phyloP scores from a whole-genome alignment of 2,113 vertebrate genomes.

The Benitochromis conjunctus region DNA sequence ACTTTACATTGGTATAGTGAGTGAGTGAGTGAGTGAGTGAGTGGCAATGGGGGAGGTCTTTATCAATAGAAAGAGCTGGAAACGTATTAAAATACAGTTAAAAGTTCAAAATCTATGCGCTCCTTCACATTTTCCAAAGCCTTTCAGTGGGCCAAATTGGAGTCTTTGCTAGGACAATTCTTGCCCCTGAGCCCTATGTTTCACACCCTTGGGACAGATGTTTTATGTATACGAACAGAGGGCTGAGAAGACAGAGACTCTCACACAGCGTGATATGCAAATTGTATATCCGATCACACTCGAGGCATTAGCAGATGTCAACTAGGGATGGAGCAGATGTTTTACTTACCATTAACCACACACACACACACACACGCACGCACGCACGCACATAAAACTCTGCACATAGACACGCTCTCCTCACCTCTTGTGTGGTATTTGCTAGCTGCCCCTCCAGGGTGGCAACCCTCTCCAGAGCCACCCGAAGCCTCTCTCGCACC shows the following conservation, averaged over 20 bases:
- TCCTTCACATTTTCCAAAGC: not conserved
- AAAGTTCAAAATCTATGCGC: not conserved
- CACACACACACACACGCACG: not conserved
- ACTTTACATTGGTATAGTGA: too few relatives aligned
- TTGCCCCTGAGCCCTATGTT: not conserved
- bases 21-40: too few relatives aligned
- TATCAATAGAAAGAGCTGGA: not conserved
- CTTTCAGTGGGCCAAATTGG: not conserved
- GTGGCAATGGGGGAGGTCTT: not conserved
- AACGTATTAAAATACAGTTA: not conserved
- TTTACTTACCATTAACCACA: not conserved
- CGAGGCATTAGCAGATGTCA: constrained; percentile 26
- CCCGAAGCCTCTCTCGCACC: constrained; percentile 91
- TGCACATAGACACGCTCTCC: not conserved
- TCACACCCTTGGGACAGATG: not conserved
- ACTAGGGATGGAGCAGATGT: constrained; percentile 30
- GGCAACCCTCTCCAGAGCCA: constrained; percentile 87
- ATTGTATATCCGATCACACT: constrained; percentile 7
- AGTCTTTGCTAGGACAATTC: not conserved
- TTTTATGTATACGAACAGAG: not conserved
- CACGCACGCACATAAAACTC: not conserved
- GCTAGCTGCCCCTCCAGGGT: constrained; percentile 88
- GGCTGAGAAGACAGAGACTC: not conserved
- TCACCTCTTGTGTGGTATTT: constrained; percentile 86
- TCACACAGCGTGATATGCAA: not conserved